phyloP scores from a whole-genome alignment of 2,888 invertebrate species.

The Aporophyla lueneburgensis region DNA sequence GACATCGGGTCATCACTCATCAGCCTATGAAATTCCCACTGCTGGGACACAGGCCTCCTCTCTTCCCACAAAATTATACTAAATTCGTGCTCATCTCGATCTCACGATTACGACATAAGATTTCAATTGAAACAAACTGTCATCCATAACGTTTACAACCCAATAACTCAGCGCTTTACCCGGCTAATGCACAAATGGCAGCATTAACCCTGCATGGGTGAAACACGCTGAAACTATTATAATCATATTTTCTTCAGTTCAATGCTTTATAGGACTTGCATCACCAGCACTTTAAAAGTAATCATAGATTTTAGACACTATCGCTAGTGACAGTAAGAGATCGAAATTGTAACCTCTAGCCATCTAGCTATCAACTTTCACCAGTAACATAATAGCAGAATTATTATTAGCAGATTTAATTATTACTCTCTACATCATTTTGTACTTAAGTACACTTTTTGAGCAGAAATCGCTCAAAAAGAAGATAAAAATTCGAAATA shows the following conservation, averaged over 20 bases:
- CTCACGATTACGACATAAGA: slow-evolving; percentile 33
- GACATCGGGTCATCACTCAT: no score
- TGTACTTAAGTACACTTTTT: no score
- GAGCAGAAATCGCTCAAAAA: no score
- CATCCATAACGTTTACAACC: slow-evolving; percentile 31
- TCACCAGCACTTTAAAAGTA: background rate
- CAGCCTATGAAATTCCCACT: no score
- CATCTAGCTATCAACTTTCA: background rate
- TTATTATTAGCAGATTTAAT: no score
- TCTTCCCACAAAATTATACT: slow-evolving; percentile 1
- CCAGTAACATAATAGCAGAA: background rate
- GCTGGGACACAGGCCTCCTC: no score
- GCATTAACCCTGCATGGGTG: slow-evolving; percentile 36
- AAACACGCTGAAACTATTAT: slow-evolving; percentile 51
- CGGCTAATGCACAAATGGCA: slow-evolving; percentile 6
- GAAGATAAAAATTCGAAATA: no score
- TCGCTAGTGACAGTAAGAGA: background rate
- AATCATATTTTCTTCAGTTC: slow-evolving; percentile 37
- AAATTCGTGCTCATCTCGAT: slow-evolving; percentile 8
- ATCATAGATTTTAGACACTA: no score
- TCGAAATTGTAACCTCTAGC: background rate
- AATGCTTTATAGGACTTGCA: background rate
- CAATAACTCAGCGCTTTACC: slow-evolving; percentile 38
- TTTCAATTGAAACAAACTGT: slow-evolving; percentile 35
- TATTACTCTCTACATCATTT: background rate